These are phyloP conservation scores for Megastigmus dorsalis DNA, from an alignment of 2,888 invertebrate species.

Conservation along the genomic window DNA sequence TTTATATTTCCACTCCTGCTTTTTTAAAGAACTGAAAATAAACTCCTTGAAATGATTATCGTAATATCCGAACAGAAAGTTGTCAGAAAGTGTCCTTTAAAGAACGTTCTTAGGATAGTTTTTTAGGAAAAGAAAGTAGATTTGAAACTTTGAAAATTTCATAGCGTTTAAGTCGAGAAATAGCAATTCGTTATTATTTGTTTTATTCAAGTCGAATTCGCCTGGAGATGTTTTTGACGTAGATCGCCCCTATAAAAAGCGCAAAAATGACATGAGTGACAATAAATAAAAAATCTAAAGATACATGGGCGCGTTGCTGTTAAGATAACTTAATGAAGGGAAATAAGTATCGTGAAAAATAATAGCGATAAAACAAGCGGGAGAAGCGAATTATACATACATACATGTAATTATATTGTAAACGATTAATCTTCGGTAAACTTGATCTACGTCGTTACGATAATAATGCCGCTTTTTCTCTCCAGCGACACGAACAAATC, in stretches of 20 bases:
- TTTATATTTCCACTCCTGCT: background rate
- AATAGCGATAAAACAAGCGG: constrained; percentile 59
- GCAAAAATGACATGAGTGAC: constrained; percentile 59
- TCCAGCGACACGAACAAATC: constrained; percentile 62
- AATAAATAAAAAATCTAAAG: constrained; percentile 66
- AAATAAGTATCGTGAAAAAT: constrained; percentile 41
- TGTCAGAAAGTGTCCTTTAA: background rate
- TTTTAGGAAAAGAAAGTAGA: too few species aligned
- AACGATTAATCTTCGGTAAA: constrained; percentile 61
- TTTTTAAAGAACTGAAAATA: too few species aligned
- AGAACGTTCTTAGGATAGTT: background rate
- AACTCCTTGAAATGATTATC: background rate
- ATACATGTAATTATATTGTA: constrained; percentile 61
- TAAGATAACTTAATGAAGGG: constrained; percentile 24
- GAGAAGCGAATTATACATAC: constrained; percentile 59
- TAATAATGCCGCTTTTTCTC: constrained; percentile 56
- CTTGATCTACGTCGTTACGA: constrained; percentile 61
- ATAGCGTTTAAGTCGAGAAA: background rate
- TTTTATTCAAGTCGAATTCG: constrained; percentile 28
- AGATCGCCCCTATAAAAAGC: constrained; percentile 43
- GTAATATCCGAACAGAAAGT: background rate
- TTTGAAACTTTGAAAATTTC: too few species aligned
- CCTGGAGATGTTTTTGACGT: constrained; percentile 45
- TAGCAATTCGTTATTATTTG: background rate
- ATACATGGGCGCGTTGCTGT: constrained; percentile 38